Percentiles rank a stretch among this genome's conserved stretches.
Conservation (phyloP, 2,888 invertebrate species). For the Troglohyphantes excavatus region DNA sequence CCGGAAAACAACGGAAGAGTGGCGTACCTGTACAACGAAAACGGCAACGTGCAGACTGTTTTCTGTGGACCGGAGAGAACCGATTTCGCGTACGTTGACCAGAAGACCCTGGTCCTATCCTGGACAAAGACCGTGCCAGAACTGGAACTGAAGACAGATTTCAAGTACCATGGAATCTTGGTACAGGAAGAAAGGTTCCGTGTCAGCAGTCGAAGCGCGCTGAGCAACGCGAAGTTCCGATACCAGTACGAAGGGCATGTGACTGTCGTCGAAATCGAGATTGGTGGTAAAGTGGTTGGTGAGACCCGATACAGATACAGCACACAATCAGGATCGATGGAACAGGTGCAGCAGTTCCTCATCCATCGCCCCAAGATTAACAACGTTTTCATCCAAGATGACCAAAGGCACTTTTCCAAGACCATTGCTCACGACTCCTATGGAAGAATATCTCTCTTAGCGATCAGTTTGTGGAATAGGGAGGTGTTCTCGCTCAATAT, state of each 20-base stretch:
- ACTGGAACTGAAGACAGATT: conserved; percentile 80
- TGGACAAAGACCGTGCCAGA: conserved; percentile 80
- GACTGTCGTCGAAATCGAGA: conserved; percentile 79
- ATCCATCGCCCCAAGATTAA: conserved; percentile 87
- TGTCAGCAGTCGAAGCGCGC: conserved; percentile 91
- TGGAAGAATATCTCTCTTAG: conserved; percentile 79
- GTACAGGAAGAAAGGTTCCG: conserved; percentile 87
- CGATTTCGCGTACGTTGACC: conserved; percentile 80
- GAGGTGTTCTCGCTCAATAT: conserved; percentile 80
- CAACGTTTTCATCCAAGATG: conserved; percentile 93
- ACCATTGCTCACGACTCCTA: conserved; percentile 80
- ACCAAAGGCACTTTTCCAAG: conserved; percentile 90
- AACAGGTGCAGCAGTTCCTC: conserved; percentile 93
- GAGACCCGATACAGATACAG: conserved; percentile 87
- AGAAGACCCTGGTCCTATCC: conserved; percentile 80
- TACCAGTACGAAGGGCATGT: conserved; percentile 90
- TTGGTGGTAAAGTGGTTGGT: conserved; percentile 78
- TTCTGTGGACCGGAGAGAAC: conserved; percentile 83
- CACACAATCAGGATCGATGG: conserved; percentile 89
- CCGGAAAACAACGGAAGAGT: conserved; percentile 95
- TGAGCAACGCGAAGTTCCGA: conserved; percentile 95
- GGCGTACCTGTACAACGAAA: conserved; percentile 92
- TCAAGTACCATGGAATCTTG: conserved; percentile 81
- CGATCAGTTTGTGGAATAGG: conserved; percentile 80
- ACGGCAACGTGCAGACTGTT: conserved; percentile 87